These are phyloP conservation scores for Crax fasciolata DNA, from an alignment of 2,797 vertebrate genomes.

Conservation along the genomic window DNA sequence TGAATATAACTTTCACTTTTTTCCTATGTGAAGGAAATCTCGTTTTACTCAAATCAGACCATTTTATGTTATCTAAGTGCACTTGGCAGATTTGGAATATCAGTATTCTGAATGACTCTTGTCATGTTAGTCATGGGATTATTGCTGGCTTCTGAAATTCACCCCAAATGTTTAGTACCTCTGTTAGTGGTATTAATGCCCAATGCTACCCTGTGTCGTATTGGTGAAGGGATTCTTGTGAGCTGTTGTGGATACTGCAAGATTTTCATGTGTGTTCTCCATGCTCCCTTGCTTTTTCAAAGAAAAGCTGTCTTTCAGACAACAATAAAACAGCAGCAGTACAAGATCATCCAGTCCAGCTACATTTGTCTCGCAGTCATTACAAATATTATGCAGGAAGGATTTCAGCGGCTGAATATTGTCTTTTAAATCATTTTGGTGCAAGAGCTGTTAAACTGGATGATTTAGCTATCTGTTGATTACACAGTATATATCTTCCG, in stretches of 20 bases:
- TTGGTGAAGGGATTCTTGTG: not conserved
- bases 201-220: not conserved
- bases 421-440: slow-evolving; percentile 39
- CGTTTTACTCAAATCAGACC: slow-evolving; percentile 13
- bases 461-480: slow-evolving; percentile 60
- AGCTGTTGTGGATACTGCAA: accelerated
- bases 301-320: not conserved
- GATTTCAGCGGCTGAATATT: not conserved
- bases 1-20: slow-evolving; percentile 8
- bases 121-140: not conserved
- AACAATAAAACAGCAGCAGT: not conserved
- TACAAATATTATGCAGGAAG: not conserved
- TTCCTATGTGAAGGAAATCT: slow-evolving; percentile 6
- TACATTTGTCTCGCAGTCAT: not conserved
- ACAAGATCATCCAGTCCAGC: not conserved
- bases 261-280: not conserved
- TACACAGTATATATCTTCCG: slow-evolving; percentile 6
- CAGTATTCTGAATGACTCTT: not conserved
- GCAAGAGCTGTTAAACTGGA: slow-evolving; percentile 8
- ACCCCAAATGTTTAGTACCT: not conserved
- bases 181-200: not conserved
- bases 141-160: not conserved
- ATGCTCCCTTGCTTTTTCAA: not conserved
- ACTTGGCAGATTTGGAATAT: not conserved
- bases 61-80: not conserved